Conservation (phyloP, 2,888 invertebrate species). For the Agelastica alni region DNA sequence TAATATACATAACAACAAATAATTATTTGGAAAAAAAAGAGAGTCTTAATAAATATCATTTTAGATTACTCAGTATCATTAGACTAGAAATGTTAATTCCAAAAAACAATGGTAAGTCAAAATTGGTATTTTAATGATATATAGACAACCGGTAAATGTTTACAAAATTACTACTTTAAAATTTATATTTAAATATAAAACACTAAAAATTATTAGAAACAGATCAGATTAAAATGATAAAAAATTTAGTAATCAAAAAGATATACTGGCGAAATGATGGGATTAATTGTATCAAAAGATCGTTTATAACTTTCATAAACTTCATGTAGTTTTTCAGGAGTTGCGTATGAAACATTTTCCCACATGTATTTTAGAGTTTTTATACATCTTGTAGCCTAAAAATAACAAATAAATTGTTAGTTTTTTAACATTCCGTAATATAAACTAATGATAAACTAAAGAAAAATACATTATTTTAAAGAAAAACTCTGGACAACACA, state of each 20-base stretch:
- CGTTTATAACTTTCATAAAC: conserved; percentile 42
- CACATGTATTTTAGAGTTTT: conserved; percentile 47
- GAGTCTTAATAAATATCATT: no score
- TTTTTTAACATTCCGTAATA: not conserved
- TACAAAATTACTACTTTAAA: not conserved
- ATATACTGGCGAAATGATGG: conserved; percentile 44
- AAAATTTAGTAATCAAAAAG: conserved; percentile 36
- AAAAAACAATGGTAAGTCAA: no score
- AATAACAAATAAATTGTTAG: no score
- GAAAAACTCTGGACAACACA: no score
- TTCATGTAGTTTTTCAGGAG: conserved; percentile 39
- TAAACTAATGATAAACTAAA: not conserved
- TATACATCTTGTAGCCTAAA: conserved; percentile 48
- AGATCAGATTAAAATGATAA: not conserved
- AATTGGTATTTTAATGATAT: no score
- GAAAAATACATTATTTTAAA: no score
- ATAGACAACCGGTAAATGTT: no score
- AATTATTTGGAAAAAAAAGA: no score
- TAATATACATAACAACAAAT: no score
- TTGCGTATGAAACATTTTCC: conserved; percentile 41
- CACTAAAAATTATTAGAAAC: not conserved
- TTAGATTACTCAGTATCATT: no score
- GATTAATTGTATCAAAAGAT: conserved; percentile 42
- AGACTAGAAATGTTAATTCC: no score
- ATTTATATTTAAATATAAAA: not conserved